Conservation (phyloP, 2,888 invertebrate species). For the Nephrotoma guestfalica region DNA sequence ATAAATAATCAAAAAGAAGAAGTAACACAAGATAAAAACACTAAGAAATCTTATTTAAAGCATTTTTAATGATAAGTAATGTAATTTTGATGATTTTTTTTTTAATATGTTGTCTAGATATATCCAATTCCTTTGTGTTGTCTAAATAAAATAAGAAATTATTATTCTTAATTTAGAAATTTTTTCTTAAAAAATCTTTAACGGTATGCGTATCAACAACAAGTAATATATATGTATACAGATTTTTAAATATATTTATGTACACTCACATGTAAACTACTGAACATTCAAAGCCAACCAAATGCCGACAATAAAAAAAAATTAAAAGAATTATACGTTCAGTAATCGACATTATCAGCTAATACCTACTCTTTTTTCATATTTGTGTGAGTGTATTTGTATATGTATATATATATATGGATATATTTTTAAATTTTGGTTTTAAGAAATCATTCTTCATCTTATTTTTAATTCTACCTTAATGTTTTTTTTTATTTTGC, state of each 20-base stretch:
- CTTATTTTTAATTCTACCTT: background rate
- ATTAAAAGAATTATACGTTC: background rate
- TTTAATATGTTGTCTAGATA: background rate
- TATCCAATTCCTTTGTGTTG: background rate
- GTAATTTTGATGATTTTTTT: background rate
- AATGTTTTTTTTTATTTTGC: background rate
- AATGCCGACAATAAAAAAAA: background rate
- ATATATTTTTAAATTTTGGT: background rate
- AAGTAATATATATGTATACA: background rate
- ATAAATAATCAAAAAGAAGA: background rate
- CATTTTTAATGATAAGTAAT: background rate
- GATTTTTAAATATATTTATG: background rate
- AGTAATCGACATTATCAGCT: background rate
- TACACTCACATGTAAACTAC: background rate
- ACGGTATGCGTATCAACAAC: background rate
- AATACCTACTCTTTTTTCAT: background rate
- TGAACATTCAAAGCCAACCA: background rate
- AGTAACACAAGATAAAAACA: background rate
- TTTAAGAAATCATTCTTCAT: background rate
- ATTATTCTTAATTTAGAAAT: background rate
- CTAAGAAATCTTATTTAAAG: background rate
- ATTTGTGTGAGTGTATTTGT: background rate
- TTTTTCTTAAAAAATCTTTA: background rate
- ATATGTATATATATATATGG: background rate
- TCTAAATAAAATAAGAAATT: background rate